Evolutionary conservation across 2,113 vertebrate genomes (phyloP).

Genomic region (Siniperca chuatsi): DNA sequence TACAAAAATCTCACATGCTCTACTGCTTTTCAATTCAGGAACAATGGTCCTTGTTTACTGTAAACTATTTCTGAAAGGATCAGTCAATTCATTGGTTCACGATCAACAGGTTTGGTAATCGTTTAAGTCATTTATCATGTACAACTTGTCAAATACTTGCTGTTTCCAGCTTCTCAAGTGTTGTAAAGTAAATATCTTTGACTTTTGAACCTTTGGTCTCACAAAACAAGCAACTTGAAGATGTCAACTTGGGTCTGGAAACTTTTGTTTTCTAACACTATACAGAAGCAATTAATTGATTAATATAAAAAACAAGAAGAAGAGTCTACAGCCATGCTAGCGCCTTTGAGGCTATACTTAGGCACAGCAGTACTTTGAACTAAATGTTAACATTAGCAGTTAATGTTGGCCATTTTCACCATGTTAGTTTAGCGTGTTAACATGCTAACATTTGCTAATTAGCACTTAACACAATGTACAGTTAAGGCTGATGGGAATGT

Average conservation of each 20-base stretch:
- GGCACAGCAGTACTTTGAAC: neutral
- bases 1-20: neutral
- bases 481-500: neutral
- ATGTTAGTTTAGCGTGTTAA: neutral
- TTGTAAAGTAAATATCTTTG: neutral
- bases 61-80: neutral
- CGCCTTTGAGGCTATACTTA: neutral
- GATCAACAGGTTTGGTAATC: neutral
- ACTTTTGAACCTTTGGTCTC: neutral
- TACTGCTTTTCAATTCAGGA: neutral
- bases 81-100: neutral
- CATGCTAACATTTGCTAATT: too few species aligned
- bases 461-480: neutral
- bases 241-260: neutral
- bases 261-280: neutral
- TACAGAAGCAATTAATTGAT: neutral
- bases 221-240: neutral
- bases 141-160: neutral
- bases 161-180: neutral
- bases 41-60: too few species aligned
- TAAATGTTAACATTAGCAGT: neutral
- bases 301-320: too few species aligned
- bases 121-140: neutral
- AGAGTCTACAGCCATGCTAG: neutral
- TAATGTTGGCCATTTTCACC: neutral